Percentiles rank a stretch among this genome's conserved stretches.
phyloP scores from a whole-genome alignment of 2,888 invertebrate genomes.

The Tromatobia lineatoria region DNA sequence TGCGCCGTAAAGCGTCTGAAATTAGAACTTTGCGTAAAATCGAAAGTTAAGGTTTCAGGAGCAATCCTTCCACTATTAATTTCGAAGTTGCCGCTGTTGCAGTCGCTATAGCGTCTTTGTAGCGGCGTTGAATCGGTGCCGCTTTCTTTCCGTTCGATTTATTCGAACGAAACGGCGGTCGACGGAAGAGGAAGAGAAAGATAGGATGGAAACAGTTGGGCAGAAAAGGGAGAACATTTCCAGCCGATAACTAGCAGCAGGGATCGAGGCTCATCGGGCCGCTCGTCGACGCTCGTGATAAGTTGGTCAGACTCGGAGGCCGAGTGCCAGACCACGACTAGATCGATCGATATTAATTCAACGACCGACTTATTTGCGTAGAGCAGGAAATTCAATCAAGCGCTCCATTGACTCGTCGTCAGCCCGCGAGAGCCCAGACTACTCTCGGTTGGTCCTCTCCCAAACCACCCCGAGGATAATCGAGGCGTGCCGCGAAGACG shows the following conservation, averaged over 20 bases:
- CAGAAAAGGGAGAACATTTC: slow-evolving; percentile 44
- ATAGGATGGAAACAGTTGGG: slow-evolving; percentile 29
- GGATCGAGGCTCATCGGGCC: slow-evolving; percentile 15
- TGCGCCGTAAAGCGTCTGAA: no score
- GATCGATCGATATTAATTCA: slow-evolving; percentile 71
- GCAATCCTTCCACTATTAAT: neutral
- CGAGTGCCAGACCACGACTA: neutral
- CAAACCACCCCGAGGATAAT: slow-evolving; percentile 35
- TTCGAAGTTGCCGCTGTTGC: neutral
- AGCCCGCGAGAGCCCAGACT: slow-evolving; percentile 29
- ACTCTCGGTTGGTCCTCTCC: neutral
- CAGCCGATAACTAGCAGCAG: slow-evolving; percentile 54
- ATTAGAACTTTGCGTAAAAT: no score
- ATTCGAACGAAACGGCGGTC: slow-evolving; percentile 14
- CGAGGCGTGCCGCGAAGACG: slow-evolving; percentile 54
- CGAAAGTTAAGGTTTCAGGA: no score
- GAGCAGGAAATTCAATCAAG: slow-evolving; percentile 72
- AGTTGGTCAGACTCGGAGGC: neutral
- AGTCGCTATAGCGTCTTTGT: slow-evolving; percentile 11
- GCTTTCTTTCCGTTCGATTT: slow-evolving; percentile 47
- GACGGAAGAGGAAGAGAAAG: slow-evolving; percentile 9
- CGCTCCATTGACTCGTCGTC: slow-evolving; percentile 70
- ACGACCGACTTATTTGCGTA: slow-evolving; percentile 71
- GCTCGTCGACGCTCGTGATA: slow-evolving; percentile 17
- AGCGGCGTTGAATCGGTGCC: slow-evolving; percentile 6